Conservation (phyloP, 1,140 invertebrate species). For the Diorhabda elongata region DNA sequence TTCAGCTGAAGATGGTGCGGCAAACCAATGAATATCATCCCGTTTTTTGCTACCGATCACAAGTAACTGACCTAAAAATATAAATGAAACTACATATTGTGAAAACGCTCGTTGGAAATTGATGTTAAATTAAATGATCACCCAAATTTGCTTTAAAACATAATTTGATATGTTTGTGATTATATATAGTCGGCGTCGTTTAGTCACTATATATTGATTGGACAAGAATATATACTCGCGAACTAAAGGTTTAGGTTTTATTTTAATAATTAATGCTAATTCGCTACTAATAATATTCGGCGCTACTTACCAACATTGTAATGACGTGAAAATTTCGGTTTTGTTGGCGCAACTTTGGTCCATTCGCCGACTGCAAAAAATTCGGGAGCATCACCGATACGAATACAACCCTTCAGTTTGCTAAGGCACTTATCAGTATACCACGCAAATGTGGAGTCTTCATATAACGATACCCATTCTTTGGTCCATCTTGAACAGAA, state of each 20-base stretch:
- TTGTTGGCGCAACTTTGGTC: constrained; percentile 65
- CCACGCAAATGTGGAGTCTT: constrained; percentile 75
- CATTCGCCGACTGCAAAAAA: constrained; percentile 73
- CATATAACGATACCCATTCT: constrained; percentile 75
- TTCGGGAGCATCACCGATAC: constrained; percentile 71
- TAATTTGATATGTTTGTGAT: too few species aligned
- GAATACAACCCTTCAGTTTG: constrained; percentile 50
- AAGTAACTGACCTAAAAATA: constrained; percentile 58
- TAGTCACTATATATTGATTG: too few species aligned
- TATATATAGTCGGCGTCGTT: too few species aligned
- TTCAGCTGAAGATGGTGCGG: constrained; percentile 43
- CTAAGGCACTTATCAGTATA: constrained; percentile 61
- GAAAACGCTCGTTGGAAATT: not conserved
- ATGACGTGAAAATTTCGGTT: constrained; percentile 62
- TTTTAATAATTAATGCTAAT: too few species aligned
- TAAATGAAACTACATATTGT: not conserved
- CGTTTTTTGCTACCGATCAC: constrained; percentile 61
- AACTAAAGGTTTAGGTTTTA: too few species aligned
- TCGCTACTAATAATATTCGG: too few species aligned
- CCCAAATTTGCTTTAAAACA: too few species aligned
- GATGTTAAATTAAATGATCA: too few species aligned
- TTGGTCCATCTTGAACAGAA: constrained; percentile 74
- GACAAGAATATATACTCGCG: too few species aligned
- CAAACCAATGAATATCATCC: constrained; percentile 42
- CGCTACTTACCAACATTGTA: constrained; percentile 56